A percentile compares a stretch with the other conserved stretches of the same genome.
phyloP scores from a whole-genome alignment of 2,797 vertebrate genomes.

The Hypotaenidia okinawae region DNA sequence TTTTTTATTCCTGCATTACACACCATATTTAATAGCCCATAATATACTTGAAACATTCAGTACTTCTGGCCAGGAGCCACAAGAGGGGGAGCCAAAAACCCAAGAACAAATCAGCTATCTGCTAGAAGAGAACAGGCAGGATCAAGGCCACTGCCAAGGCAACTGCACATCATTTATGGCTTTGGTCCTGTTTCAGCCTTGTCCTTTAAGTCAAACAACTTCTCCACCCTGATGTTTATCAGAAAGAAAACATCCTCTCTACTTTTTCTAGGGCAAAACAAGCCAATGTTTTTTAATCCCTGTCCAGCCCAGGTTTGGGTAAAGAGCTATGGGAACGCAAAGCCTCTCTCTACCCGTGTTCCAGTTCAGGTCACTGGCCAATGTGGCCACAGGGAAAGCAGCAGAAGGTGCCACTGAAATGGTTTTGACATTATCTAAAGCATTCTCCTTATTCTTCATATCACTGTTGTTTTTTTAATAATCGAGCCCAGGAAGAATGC shows the following conservation, averaged over 20 bases:
- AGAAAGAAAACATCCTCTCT: not conserved
- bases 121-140: not conserved
- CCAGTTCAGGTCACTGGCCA: not conserved
- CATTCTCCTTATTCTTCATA: not conserved
- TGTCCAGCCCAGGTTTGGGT: not conserved
- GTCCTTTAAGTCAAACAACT: not conserved
- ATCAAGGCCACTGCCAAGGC: constrained; percentile 45
- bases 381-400: fast-evolving
- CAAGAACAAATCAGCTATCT: not conserved
- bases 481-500: not conserved
- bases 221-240: constrained; percentile 11
- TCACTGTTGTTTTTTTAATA: not conserved
- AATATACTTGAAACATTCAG: constrained; percentile 1
- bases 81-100: not conserved
- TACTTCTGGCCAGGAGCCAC: constrained; percentile 5
- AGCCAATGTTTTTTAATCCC: not conserved
- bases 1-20: not conserved
- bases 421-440: not conserved
- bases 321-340: not conserved
- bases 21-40: not conserved
- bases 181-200: not conserved
- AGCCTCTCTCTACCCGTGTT: not conserved
- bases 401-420: not conserved
- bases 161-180: constrained; percentile 15
- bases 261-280: not conserved